Base-by-base conservation (phyloP, 1,140 invertebrate genomes). In the Sycobia sp. region DNA sequence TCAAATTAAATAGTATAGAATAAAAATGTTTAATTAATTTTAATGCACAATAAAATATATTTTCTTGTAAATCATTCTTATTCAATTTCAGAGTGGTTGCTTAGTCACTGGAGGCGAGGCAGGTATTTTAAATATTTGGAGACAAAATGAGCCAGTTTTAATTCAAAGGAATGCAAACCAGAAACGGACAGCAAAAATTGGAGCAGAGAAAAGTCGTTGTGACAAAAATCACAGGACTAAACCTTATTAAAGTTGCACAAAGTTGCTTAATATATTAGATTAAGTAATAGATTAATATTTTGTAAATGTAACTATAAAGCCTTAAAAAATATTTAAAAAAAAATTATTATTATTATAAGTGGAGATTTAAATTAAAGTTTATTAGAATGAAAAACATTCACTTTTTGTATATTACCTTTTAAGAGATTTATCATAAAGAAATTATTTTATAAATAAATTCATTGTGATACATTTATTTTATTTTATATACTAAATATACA, bases 101-200 rank as follows among this genome's bases (percentile, higher is more conserved):
- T 75, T 91, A 22, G 63, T 90, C 53, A 90, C 88, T 7, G 84
- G 86, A 20, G 90, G 90, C 1, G 90, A 91, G 74, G 77, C 80
- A 14, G 86, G 88, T 18, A 76, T 86, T 43, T 69, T 91, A 10
- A 84, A 84, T 64, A 69, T 89, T 50, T 91, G 90, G 90, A 82
- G 72, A 63, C 62, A 63, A 66, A 49, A 54, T 10, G 78, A 79
- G 58, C 38, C 69, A 3, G 7, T 43, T 8, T 4, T 53, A 1
- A 62, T 67, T 18, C 41, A 71, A 34, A 38, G 59, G 27, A 68
- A 49, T 50, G 27, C 49, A 7, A 66, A 68, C 46, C 63, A 69
- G 3, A 76, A 78, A 57, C 67, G 73, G 4, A 47, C 71, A 8
- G 55, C 67, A 5, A 80, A 80, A 71, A 72, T 74, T 22, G 63